phyloP scores from a whole-genome alignment of 2,797 vertebrate genomes.

The Sebastolobus altivelis region DNA sequence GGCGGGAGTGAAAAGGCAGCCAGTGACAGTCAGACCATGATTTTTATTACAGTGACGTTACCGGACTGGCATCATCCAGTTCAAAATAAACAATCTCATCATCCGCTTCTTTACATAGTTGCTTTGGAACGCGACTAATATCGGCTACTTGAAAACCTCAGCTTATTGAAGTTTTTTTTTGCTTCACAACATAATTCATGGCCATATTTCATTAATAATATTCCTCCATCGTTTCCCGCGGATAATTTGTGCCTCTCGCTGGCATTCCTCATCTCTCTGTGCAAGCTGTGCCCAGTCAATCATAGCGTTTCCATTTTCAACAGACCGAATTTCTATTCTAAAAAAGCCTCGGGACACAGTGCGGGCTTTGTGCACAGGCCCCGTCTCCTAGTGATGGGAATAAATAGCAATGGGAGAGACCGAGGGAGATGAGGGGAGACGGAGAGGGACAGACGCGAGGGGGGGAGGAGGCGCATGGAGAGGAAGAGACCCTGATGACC shows the following conservation, averaged over 20 bases:
- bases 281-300: constrained; percentile 77
- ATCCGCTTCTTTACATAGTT: constrained; percentile 41
- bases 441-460: constrained; percentile 50
- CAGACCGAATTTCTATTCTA: constrained; percentile 77
- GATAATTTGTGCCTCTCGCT: constrained; percentile 72
- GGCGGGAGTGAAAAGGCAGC: constrained; percentile 28
- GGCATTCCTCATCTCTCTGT: constrained; percentile 65
- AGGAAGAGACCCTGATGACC: constrained; percentile 79
- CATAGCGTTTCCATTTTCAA: constrained; percentile 80
- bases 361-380: constrained; percentile 77
- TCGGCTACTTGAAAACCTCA: constrained; percentile 45
- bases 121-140: constrained; percentile 45
- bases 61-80: constrained; percentile 50
- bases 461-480: constrained; percentile 53
- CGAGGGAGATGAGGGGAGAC: constrained; percentile 66
- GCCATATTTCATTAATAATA: constrained; percentile 73
- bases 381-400: constrained; percentile 81
- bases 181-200: constrained; percentile 55
- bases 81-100: constrained; percentile 73
- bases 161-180: constrained; percentile 31
- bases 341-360: constrained; percentile 78
- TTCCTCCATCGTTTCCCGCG: constrained; percentile 55
- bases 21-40: constrained; percentile 47
- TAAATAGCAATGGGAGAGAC: constrained; percentile 78
- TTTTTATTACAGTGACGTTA: constrained; percentile 69